Conservation (phyloP, 2,888 invertebrate genomes). For the Hypolimnas misippus region DNA sequence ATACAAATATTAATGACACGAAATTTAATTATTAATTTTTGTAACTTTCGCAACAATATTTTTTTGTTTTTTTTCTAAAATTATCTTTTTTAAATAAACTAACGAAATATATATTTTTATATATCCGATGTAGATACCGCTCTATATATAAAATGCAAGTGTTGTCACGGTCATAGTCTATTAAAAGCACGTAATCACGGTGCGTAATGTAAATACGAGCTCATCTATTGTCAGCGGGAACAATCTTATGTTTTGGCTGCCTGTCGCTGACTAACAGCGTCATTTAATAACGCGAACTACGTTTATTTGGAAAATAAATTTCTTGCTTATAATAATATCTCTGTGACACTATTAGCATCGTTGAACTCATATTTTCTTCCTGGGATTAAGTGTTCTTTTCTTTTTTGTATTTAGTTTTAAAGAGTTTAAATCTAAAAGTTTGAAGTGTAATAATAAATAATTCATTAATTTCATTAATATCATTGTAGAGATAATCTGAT, state of each 20-base stretch:
- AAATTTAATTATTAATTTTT: too few species aligned
- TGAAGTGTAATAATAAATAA: too few species aligned
- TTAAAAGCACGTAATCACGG: conserved; percentile 66
- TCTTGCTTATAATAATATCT: conserved; percentile 4
- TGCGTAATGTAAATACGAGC: conserved; percentile 61
- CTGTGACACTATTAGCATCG: background rate
- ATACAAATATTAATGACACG: too few species aligned
- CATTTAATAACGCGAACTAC: conserved; percentile 20
- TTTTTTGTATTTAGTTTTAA: background rate
- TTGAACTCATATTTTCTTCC: too few species aligned
- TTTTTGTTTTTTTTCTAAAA: too few species aligned
- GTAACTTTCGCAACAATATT: too few species aligned
- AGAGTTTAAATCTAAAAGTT: too few species aligned
- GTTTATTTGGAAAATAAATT: conserved; percentile 11
- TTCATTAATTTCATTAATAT: too few species aligned
- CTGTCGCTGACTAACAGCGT: conserved; percentile 61
- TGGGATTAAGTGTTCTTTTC: background rate
- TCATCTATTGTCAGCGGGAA: conserved; percentile 65
- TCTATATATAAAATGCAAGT: conserved; percentile 3
- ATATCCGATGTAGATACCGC: background rate
- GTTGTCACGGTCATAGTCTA: conserved; percentile 61
- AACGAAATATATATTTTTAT: too few species aligned
- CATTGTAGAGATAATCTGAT: too few species aligned
- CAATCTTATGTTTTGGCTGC: conserved; percentile 77
- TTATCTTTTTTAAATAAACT: too few species aligned